phyloP scores from a whole-genome alignment of 2,113 vertebrate genomes.

The Anguilla rostrata region DNA sequence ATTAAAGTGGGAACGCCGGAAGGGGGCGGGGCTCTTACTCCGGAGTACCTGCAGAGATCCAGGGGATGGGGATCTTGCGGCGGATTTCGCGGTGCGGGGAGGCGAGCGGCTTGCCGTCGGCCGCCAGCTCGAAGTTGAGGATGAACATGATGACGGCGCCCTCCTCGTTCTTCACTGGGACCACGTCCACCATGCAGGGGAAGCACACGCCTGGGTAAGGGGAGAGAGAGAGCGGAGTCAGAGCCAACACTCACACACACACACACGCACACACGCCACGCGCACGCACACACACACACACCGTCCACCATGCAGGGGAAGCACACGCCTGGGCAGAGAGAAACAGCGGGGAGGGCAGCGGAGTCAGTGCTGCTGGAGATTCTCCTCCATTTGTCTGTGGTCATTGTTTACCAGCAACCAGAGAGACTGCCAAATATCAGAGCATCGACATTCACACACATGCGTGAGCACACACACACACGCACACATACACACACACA shows the following conservation, averaged over 20 bases:
- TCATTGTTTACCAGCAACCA: not conserved
- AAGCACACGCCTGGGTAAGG: conserved; percentile 78
- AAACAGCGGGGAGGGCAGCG: not conserved
- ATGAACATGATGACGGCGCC: conserved; percentile 90
- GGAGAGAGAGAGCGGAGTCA: too few relatives aligned
- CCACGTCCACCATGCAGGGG: conserved; percentile 81
- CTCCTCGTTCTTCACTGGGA: conserved; percentile 85
- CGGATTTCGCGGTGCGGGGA: conserved; percentile 65
- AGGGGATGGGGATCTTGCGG: conserved; percentile 68
- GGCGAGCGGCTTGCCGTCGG: conserved; percentile 63
- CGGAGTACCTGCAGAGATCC: conserved; percentile 71
- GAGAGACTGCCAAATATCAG: not conserved
- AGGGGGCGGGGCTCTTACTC: not conserved
- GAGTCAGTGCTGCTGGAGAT: not conserved
- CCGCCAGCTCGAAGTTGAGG: conserved; percentile 84
- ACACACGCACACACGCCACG: not conserved
- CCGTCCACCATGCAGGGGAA: conserved; percentile 25
- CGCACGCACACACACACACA: conserved; percentile 65
- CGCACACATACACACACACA: not conserved
- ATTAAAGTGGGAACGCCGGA: too few relatives aligned
- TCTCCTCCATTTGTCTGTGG: not conserved
- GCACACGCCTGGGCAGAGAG: conserved; percentile 2
- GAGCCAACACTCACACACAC: not conserved
- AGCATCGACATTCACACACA: not conserved
- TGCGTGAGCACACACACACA: not conserved